Base-by-base conservation (phyloP, 2,113 vertebrate genomes). In the Dendrocopos noguchii region DNA sequence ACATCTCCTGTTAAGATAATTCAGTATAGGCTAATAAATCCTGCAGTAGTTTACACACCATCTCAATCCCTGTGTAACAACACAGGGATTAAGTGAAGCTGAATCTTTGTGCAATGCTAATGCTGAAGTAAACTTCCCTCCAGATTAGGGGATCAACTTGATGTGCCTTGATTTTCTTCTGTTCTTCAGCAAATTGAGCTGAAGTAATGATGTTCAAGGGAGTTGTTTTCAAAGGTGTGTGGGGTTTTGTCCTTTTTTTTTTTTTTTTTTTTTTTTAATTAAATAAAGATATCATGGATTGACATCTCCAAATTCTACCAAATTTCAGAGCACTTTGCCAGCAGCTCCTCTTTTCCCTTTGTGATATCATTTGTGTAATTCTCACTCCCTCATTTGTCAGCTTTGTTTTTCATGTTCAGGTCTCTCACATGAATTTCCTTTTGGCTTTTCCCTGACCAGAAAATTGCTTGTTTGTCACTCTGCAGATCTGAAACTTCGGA, bases 401-500 rank as follows among this genome's bases (percentile, higher is more conserved):
- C 68, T 47, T 61, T 68, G 22, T 56, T 74, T 65, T 95, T 90
- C 82, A 77, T 90, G 73, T 90, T 75, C 44, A 25, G n/a, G 67
- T 20, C 8, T 68, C n/a, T 81, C 44, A 46, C 27, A 0, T 14
- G 55, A 50, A 55, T 83, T 92, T 92, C 63, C 89, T 73, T 94
- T 95, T 61, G 24, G 50, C 65, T 91, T 78, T 66, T 18, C 31
- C 22, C 42, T 95, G 71, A 96, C 65, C 72, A 85, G 93, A 93
- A 87, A 20, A 21, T 52, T 76, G 29, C 73, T 88, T 73, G 27
- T 91, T 91, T 93, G 25, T 92, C 63, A 11, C 67, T 55, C 81
- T 4, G 46, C 96, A 99, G 99, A 98, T 78, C 97, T 99, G 95
- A 99, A 98, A 94, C 94, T 99, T 94, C 98, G 97, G 91, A 98